A percentile compares a stretch with the other conserved stretches of the same genome.
These are phyloP conservation scores for Rotaria magnacalcarata DNA, from an alignment of 2,888 invertebrate genomes.

Conservation along the genomic window DNA sequence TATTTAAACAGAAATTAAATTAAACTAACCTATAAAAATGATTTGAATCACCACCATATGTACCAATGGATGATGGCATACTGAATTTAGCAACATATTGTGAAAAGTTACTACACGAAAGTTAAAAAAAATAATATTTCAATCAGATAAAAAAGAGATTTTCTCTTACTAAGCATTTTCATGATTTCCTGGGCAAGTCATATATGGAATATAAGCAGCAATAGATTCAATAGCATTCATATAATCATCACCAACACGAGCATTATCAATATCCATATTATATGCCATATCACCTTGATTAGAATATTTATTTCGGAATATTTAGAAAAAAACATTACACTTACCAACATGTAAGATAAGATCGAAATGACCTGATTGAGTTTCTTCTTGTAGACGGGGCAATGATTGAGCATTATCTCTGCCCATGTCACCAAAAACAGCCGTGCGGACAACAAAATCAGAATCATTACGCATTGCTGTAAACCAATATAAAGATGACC, in stretches of 20 bases:
- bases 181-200: constrained; percentile 77
- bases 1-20: constrained; percentile 64
- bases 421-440: constrained; percentile 50
- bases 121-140: too few species aligned
- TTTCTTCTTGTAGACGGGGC: constrained; percentile 43
- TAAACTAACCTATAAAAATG: constrained; percentile 54
- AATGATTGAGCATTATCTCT: constrained; percentile 71
- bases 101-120: constrained; percentile 41
- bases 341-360: constrained; percentile 49
- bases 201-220: constrained; percentile 80
- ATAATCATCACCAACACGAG: constrained; percentile 78
- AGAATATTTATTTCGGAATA: too few species aligned
- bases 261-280: constrained; percentile 64
- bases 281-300: constrained; percentile 54
- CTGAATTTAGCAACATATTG: constrained; percentile 42
- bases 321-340: not conserved
- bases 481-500: constrained; percentile 76
- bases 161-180: constrained; percentile 74
- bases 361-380: constrained; percentile 45
- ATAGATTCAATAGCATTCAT: constrained; percentile 83
- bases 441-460: constrained; percentile 69
- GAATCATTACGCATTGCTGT: constrained; percentile 67
- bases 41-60: constrained; percentile 49
- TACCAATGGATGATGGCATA: constrained; percentile 42
- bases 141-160: not conserved